A percentile compares a stretch with the other conserved stretches of the same genome.
Evolutionary conservation across 2,113 vertebrate species (phyloP).

Genomic region (Calyptommatus sinebrachiatus): DNA sequence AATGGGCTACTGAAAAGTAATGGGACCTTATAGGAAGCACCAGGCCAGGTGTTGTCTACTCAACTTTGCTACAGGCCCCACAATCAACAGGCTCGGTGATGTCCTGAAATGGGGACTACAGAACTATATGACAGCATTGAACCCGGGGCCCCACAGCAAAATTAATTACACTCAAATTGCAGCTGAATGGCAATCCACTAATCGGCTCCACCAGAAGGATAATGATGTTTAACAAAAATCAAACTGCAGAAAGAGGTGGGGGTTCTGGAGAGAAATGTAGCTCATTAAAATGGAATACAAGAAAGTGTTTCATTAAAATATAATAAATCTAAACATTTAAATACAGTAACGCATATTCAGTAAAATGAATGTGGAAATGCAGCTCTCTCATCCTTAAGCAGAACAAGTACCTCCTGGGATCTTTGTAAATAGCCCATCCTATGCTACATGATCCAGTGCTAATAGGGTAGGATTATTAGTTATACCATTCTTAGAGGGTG

Average conservation of each 20-base stretch:
- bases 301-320: slow-evolving; percentile 36
- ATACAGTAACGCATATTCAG: slow-evolving; percentile 12
- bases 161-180: slow-evolving; percentile 78
- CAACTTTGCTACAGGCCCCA: not conserved
- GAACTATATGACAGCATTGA: slow-evolving; percentile 62
- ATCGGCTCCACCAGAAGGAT: slow-evolving; percentile 71
- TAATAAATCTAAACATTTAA: slow-evolving; percentile 46
- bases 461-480: slow-evolving; percentile 54
- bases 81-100: not conserved
- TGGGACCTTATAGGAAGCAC: not conserved
- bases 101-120: slow-evolving; percentile 46
- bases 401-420: slow-evolving; percentile 39
- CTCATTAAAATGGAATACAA: slow-evolving; percentile 43
- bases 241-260: slow-evolving; percentile 2
- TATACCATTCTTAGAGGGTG: slow-evolving; percentile 38
- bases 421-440: slow-evolving; percentile 27
- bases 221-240: slow-evolving; percentile 66
- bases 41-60: not conserved
- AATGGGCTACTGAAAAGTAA: not conserved
- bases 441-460: slow-evolving; percentile 47
- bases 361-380: not conserved
- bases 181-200: slow-evolving; percentile 67
- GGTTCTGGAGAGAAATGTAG: slow-evolving; percentile 45
- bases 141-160: slow-evolving; percentile 68
- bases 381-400: slow-evolving; percentile 23